These are phyloP conservation scores for Synergus itoensis DNA, from an alignment of 2,888 invertebrate genomes.

Conservation along the genomic window DNA sequence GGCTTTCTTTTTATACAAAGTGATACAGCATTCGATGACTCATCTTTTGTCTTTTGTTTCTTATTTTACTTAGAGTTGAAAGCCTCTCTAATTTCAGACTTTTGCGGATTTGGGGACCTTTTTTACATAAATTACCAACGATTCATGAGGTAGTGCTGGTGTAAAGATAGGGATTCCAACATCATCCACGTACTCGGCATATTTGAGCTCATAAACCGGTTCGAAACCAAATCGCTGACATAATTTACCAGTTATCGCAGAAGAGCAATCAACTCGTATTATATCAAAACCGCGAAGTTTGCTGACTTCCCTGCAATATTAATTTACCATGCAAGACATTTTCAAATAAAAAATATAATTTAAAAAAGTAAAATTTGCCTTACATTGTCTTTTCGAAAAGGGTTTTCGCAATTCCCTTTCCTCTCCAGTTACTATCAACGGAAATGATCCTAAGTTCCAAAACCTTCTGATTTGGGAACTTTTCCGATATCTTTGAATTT, in stretches of 20 bases:
- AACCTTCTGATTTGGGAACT: constrained; percentile 80
- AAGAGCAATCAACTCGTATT: constrained; percentile 87
- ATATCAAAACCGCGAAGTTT: constrained; percentile 80
- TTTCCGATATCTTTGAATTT: constrained; percentile 80
- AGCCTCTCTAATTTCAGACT: not conserved
- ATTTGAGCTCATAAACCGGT: constrained; percentile 83
- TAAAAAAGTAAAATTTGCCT: constrained; percentile 66
- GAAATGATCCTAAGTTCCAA: constrained; percentile 84
- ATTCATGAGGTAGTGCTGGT: constrained; percentile 83
- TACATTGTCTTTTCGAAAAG: constrained; percentile 83
- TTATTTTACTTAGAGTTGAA: not conserved
- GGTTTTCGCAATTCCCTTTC: constrained; percentile 83
- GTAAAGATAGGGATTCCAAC: constrained; percentile 82
- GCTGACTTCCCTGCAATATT: constrained; percentile 81
- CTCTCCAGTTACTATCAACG: constrained; percentile 83
- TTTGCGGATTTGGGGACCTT: constrained; percentile 66
- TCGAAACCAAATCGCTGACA: constrained; percentile 86
- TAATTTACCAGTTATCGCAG: constrained; percentile 87
- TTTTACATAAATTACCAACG: constrained; percentile 82
- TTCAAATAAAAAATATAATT: constrained; percentile 9
- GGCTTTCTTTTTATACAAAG: not conserved
- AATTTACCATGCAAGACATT: constrained; percentile 42
- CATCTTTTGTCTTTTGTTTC: constrained; percentile 1
- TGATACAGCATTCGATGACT: not conserved
- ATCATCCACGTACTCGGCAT: constrained; percentile 83